Percentiles rank a stretch among this genome's conserved stretches.
Evolutionary conservation across 1,140 invertebrate species (phyloP).

Genomic region (Zaprionus tsacasi): DNA sequence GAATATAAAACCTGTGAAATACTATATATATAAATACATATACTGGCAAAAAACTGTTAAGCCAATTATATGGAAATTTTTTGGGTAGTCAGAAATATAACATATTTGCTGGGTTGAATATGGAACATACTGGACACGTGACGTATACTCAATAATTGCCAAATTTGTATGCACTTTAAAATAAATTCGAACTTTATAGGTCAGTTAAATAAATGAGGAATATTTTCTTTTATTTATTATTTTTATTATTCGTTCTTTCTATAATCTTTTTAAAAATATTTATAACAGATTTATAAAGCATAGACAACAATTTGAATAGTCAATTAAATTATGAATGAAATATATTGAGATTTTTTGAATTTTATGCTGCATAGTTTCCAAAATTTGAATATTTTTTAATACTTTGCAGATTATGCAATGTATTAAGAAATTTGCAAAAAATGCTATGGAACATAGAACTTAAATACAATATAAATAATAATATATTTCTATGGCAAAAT

Average conservation of each 20-base stretch:
- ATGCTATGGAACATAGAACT: too few relatives aligned
- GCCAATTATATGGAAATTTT: constrained; percentile 4
- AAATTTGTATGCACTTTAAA: neutral
- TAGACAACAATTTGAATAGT: too few relatives aligned
- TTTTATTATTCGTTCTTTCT: neutral
- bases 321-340: too few relatives aligned
- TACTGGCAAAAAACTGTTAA: constrained; percentile 1
- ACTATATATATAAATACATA: neutral
- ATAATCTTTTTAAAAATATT: neutral
- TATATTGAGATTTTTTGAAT: too few relatives aligned
- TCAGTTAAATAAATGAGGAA: neutral
- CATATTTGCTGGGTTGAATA: neutral
- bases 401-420: too few relatives aligned
- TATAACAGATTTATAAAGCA: too few relatives aligned
- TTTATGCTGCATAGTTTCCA: too few relatives aligned
- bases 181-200: neutral
- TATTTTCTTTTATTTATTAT: too few relatives aligned
- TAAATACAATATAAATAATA: too few relatives aligned
- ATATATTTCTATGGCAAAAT: too few relatives aligned
- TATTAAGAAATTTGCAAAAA: too few relatives aligned
- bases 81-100: neutral
- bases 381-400: too few relatives aligned
- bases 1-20: neutral
- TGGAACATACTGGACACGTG: neutral
- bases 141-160: neutral